These are phyloP conservation scores for Aramus guarauna DNA, from an alignment of 2,113 vertebrate species.

Conservation along the genomic window DNA sequence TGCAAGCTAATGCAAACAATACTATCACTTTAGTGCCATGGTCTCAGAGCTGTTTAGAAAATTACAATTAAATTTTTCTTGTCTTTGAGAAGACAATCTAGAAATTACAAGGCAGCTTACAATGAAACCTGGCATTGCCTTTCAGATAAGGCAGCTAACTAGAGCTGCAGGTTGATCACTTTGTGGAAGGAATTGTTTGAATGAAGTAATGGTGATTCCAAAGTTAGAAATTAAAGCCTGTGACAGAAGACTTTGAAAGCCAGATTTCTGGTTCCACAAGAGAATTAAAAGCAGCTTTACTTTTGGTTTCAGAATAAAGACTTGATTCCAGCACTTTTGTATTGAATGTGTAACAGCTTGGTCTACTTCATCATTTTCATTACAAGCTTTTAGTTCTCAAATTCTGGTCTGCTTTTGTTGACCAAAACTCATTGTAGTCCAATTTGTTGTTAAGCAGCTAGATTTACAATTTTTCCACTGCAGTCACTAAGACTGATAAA, in stretches of 20 bases:
- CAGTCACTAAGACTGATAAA: not conserved
- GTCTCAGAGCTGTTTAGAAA: not conserved
- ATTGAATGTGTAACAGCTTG: not conserved
- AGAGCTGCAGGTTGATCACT: not conserved
- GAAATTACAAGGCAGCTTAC: not conserved
- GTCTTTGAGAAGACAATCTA: not conserved
- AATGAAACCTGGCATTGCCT: not conserved
- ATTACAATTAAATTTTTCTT: not conserved
- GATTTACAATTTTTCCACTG: not conserved
- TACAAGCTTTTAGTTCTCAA: not conserved
- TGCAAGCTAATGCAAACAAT: not conserved
- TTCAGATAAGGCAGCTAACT: not conserved
- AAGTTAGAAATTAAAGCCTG: not conserved
- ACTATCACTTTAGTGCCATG: not conserved
- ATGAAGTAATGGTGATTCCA: not conserved
- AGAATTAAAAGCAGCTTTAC: not conserved
- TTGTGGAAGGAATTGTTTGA: not conserved
- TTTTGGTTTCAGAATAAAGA: not conserved
- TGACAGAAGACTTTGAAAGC: not conserved
- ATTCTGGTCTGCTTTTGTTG: not conserved
- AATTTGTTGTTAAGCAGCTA: not conserved
- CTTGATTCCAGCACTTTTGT: not conserved
- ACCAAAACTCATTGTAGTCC: not conserved
- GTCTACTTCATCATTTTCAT: not conserved
- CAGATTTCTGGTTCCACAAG: not conserved